Evolutionary conservation across 2,888 invertebrate genomes (phyloP).

Genomic region (Lochmaea crataegi): DNA sequence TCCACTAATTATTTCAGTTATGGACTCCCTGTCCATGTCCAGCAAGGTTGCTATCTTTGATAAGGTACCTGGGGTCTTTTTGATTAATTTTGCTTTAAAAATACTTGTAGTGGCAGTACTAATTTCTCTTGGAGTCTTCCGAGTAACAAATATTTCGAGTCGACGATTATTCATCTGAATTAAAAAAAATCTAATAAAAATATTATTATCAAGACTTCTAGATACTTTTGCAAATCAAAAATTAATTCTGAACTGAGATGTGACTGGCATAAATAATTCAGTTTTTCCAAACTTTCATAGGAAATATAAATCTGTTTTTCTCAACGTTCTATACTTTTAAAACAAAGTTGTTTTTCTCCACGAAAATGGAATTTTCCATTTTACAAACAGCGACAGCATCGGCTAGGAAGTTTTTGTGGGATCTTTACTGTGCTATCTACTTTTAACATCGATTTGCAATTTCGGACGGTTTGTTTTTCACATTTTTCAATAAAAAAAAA

Average conservation of each 20-base stretch:
- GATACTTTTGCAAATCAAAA: neutral
- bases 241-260: neutral
- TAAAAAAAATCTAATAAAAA: too few relatives aligned
- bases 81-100: too few relatives aligned
- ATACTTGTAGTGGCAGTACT: too few relatives aligned
- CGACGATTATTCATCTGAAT: too few relatives aligned
- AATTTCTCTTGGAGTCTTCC: too few relatives aligned
- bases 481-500: neutral
- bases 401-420: slow-evolving; percentile 5
- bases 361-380: neutral
- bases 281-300: slow-evolving; percentile 42
- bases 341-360: slow-evolving; percentile 4
- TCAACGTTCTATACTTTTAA: slow-evolving; percentile 19
- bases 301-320: slow-evolving; percentile 42
- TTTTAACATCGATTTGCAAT: neutral
- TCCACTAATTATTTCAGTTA: too few relatives aligned
- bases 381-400: neutral
- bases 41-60: too few relatives aligned
- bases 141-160: neutral
- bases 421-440: neutral
- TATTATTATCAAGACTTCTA: too few relatives aligned
- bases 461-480: neutral
- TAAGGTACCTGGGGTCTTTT: too few relatives aligned
- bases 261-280: slow-evolving; percentile 10
- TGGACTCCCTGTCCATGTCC: too few relatives aligned